A percentile compares a stretch with the other conserved stretches of the same genome.
phyloP scores from a whole-genome alignment of 2,888 invertebrate species.

The Sminthurinus aureus region DNA sequence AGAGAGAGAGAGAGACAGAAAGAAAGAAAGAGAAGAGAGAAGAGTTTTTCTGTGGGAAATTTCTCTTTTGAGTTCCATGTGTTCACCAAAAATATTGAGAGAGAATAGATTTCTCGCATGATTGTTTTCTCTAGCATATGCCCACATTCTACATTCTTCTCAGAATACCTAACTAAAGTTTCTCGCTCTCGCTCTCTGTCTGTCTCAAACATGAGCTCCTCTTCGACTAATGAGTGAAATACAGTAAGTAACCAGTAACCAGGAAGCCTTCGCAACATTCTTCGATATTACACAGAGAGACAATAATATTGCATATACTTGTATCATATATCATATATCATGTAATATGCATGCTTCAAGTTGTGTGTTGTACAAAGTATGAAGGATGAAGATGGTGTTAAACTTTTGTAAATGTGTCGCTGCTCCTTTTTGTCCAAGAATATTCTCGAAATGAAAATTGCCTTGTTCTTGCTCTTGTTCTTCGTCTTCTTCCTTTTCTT shows the following conservation, averaged over 20 bases:
- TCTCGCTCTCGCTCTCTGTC: neutral
- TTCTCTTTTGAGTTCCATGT: constrained; percentile 27
- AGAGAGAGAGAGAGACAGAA: neutral
- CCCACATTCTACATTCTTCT: too few relatives aligned
- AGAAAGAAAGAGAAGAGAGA: neutral
- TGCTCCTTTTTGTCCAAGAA: neutral
- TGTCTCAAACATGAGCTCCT: neutral
- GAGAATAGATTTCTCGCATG: constrained; percentile 31
- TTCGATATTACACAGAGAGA: neutral
- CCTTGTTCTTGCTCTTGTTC: neutral
- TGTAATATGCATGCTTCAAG: too few relatives aligned
- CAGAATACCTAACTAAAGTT: too few relatives aligned
- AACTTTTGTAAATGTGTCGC: neutral
- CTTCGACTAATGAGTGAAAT: too few relatives aligned
- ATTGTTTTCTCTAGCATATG: constrained; percentile 12
- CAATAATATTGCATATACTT: neutral
- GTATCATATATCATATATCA: too few relatives aligned
- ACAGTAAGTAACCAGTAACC: too few relatives aligned
- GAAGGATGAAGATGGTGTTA: neutral
- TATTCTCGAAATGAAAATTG: neutral
- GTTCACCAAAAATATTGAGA: constrained; percentile 28
- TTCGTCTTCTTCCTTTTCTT: neutral
- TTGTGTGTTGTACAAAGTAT: neutral
- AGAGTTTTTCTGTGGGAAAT: constrained; percentile 32
- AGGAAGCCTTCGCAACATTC: too few relatives aligned